phyloP scores from a whole-genome alignment of 2,797 vertebrate species.

The Coregonus ussuriensis region DNA sequence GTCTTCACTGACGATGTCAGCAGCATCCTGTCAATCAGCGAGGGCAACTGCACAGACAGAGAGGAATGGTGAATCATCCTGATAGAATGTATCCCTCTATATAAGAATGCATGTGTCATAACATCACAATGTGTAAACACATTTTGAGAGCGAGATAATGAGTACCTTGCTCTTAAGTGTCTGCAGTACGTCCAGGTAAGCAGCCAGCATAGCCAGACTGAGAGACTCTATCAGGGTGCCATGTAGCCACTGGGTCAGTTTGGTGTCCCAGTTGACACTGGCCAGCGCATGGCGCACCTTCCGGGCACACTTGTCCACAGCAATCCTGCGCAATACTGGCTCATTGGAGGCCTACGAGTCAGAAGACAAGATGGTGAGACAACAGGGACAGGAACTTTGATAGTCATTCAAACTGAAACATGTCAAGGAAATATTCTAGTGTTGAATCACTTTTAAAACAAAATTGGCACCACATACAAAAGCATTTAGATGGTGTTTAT shows the following conservation, averaged over 20 bases:
- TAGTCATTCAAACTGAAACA: not conserved
- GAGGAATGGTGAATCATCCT: slow-evolving; percentile 14
- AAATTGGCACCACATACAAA: not conserved
- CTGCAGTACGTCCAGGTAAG: slow-evolving; percentile 95
- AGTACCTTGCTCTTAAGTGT: slow-evolving; percentile 97
- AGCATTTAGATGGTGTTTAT: not conserved
- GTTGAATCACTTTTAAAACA: not conserved
- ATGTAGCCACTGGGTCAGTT: slow-evolving; percentile 96
- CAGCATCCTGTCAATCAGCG: slow-evolving; percentile 94
- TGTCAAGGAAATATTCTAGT: not conserved
- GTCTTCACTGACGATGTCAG: slow-evolving; percentile 87
- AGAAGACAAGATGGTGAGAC: not conserved
- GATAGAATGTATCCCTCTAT: not conserved
- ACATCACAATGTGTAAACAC: not conserved
- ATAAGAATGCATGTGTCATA: not conserved
- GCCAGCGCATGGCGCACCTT: slow-evolving; percentile 94
- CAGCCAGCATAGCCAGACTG: slow-evolving; percentile 92
- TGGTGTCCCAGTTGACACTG: slow-evolving; percentile 92
- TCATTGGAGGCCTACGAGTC: slow-evolving; percentile 87
- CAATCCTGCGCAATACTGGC: slow-evolving; percentile 89
- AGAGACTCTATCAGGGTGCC: slow-evolving; percentile 91
- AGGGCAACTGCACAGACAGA: slow-evolving; percentile 81
- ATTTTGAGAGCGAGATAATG: not conserved
- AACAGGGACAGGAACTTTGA: too few species aligned
- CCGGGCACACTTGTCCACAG: slow-evolving; percentile 94